Base-by-base conservation (phyloP, 2,888 invertebrate genomes). In the Drosophila incognita region DNA sequence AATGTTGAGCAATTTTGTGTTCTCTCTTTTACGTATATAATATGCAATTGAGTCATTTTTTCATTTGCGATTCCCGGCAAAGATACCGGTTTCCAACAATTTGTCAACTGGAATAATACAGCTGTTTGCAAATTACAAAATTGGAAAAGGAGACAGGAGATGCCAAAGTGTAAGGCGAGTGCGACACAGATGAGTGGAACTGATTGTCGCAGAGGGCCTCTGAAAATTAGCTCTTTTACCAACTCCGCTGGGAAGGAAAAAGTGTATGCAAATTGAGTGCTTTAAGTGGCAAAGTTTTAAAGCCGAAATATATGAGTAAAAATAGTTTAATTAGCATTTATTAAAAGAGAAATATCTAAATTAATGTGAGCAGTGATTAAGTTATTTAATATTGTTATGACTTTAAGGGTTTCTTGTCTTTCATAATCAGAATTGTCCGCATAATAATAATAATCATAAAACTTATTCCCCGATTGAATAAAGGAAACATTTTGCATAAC, bases 21-120 rank as follows among this genome's bases (percentile, higher is more conserved):
- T 53, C 10, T 46, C 27, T 49, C 40, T 46, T n/a, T n/a, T n/a
- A n/a, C n/a, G n/a, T n/a, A n/a, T n/a, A n/a, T n/a, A n/a, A 59
- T 58, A 40, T 51, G 38, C 27, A 31, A n/a, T 24, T 53, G 11
- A 57, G 40, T 36, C 51, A 33, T 31, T 68, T 36, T 21, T 35
- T 59, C 29, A 42, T 24, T 52, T 38, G 49, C 40, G 57, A 40
- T 66, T 33, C 11, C 36, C 31, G 27, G 27, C 54, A 54, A 38
- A 49, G 38, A 56, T 36, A 51, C 31, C 33, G 59, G 58, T 27
- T 36, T 46, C 58, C 21, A 27, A 69, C 38, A 42, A 70, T 76
- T 79, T 79, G 71, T 69, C 73, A 66, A 46, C 61, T 68, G 59
- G 66, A 51, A 49, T 68, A 59, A 58, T 38, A 66, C 53, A 54